Percentiles rank a stretch among this genome's conserved stretches.
phyloP scores from a whole-genome alignment of 2,797 vertebrate species.

The Cyclopterus lumpus region DNA sequence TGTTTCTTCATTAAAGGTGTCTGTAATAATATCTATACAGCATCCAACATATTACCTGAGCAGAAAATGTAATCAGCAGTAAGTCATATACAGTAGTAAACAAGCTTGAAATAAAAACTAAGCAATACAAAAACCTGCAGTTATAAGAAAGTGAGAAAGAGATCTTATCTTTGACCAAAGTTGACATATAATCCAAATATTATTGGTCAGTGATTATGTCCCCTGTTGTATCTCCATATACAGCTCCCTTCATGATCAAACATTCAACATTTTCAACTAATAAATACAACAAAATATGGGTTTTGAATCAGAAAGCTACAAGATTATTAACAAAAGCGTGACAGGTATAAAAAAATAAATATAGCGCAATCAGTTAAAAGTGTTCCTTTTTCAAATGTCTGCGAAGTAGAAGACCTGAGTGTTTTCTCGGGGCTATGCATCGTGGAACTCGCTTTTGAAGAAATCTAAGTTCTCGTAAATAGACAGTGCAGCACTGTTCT shows the following conservation, averaged over 20 bases:
- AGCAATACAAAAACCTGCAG: constrained; percentile 32
- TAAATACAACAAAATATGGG: constrained; percentile 55
- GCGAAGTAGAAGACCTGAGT: not conserved
- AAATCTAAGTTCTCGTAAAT: constrained; percentile 90
- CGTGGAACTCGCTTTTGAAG: constrained; percentile 36
- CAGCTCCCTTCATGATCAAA: constrained; percentile 20
- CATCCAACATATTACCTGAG: constrained; percentile 72
- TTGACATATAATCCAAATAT: constrained; percentile 28
- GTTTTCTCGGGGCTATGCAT: constrained; percentile 20
- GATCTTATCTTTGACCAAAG: constrained; percentile 16
- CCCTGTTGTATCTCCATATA: constrained; percentile 6
- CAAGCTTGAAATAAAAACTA: constrained; percentile 20
- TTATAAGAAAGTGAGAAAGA: not conserved
- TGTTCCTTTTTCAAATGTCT: constrained; percentile 43
- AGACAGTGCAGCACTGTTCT: constrained; percentile 89
- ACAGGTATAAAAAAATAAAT: constrained; percentile 57
- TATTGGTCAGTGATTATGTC: constrained; percentile 36
- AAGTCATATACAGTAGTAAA: constrained; percentile 53
- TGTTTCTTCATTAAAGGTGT: constrained; percentile 25
- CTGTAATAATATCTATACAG: constrained; percentile 49
- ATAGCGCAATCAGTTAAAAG: constrained; percentile 25
- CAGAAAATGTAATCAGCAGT: constrained; percentile 33
- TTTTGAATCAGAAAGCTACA: constrained; percentile 31
- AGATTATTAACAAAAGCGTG: constrained; percentile 12
- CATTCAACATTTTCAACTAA: constrained; percentile 50